Percentiles rank a stretch among this genome's conserved stretches.
Conservation (phyloP, 1,140 invertebrate genomes). For the Platyura marginata region DNA sequence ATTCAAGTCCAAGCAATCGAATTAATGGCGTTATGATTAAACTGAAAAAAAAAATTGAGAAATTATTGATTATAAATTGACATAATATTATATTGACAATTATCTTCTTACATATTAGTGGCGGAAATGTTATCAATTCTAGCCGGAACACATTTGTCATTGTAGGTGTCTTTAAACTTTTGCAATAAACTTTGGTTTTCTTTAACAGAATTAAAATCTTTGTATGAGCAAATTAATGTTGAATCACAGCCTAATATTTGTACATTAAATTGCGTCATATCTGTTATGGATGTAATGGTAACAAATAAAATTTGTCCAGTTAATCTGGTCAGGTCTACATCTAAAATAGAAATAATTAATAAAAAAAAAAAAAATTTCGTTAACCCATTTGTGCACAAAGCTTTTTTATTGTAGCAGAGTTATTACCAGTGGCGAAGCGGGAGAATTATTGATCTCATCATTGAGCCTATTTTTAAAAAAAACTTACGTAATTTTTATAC, state of each 20-base stretch:
- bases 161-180: slow-evolving; percentile 15
- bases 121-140: neutral
- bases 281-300: slow-evolving; percentile 14
- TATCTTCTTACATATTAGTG: neutral
- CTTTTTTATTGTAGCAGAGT: no score
- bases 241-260: slow-evolving; percentile 13
- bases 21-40: no score
- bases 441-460: no score
- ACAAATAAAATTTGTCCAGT: slow-evolving; percentile 19
- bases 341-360: slow-evolving; percentile 9
- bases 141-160: slow-evolving; percentile 1
- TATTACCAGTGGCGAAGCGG: no score
- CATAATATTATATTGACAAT: neutral
- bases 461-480: no score
- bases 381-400: no score
- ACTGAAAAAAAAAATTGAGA: no score
- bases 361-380: neutral
- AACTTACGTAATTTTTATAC: no score
- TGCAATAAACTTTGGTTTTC: slow-evolving; percentile 16
- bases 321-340: slow-evolving; percentile 13
- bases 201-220: slow-evolving; percentile 19
- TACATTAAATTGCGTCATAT: slow-evolving; percentile 19
- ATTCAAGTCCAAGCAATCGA: neutral
- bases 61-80: no score
- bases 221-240: slow-evolving; percentile 16